These are phyloP conservation scores for Perca flavescens DNA, from an alignment of 2,113 vertebrate genomes.

Conservation along the genomic window DNA sequence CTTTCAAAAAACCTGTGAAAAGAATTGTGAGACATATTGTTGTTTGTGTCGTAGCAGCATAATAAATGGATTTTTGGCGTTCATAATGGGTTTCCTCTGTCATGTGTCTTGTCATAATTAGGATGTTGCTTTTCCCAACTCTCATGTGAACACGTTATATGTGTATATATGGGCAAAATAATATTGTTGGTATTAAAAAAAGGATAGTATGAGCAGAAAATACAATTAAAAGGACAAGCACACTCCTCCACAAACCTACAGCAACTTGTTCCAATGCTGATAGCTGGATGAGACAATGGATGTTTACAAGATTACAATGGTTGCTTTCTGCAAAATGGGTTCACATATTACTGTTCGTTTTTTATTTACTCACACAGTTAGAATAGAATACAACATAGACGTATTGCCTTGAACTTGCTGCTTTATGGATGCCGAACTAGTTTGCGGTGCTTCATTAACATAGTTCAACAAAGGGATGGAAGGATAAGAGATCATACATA, in stretches of 20 bases:
- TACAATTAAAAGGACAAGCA: not conserved
- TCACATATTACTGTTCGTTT: not conserved
- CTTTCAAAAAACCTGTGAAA: slow-evolving; percentile 55
- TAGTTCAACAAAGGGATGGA: not conserved
- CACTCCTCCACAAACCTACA: not conserved
- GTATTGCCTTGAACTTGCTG: not conserved
- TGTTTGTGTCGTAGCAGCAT: slow-evolving; percentile 45
- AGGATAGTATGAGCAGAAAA: not conserved
- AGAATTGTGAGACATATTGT: slow-evolving; percentile 27
- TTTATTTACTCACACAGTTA: not conserved
- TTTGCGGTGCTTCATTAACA: not conserved
- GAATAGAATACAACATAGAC: not conserved
- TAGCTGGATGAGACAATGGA: not conserved
- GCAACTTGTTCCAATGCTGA: not conserved
- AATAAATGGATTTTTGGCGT: slow-evolving; percentile 44
- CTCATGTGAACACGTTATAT: not conserved
- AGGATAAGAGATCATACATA: not conserved
- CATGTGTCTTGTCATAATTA: slow-evolving; percentile 37
- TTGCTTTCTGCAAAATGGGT: not conserved
- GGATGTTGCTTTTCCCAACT: slow-evolving; percentile 3
- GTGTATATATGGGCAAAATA: not conserved
- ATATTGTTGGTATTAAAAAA: not conserved
- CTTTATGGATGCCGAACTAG: not conserved
- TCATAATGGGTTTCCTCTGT: slow-evolving; percentile 41
- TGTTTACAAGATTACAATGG: not conserved